Percentiles rank a stretch among this genome's conserved stretches.
Evolutionary conservation across 2,113 vertebrate genomes (phyloP).

Genomic region (Strigops habroptila): DNA sequence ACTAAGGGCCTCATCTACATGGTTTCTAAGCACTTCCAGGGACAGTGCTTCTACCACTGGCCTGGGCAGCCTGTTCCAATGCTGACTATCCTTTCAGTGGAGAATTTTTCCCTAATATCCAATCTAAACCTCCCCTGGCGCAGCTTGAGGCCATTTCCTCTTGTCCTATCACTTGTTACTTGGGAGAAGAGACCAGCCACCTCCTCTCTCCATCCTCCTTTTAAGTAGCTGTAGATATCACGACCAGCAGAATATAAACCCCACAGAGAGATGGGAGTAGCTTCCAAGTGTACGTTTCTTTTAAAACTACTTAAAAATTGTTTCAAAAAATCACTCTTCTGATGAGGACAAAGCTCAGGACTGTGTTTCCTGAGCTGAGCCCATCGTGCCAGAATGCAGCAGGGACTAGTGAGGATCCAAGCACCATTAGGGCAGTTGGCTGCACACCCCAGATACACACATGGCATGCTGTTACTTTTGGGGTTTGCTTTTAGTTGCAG

Average conservation of each 20-base stretch:
- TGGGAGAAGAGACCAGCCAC: not conserved
- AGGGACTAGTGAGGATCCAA: not conserved
- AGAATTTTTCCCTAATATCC: not conserved
- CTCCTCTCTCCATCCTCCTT: not conserved
- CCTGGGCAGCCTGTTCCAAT: not conserved
- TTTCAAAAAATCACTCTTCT: not conserved
- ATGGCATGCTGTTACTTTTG: not conserved
- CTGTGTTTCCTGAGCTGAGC: not conserved
- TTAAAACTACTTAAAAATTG: not conserved
- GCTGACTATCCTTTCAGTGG: not conserved
- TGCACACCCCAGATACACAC: accelerated
- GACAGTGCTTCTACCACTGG: not conserved
- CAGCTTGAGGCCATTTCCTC: not conserved
- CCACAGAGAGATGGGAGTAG: not conserved
- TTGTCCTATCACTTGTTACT: not conserved
- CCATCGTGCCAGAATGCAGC: not conserved
- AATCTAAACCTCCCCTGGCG: not conserved
- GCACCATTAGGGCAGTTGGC: not conserved
- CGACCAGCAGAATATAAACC: not conserved
- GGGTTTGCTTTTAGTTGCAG: not conserved
- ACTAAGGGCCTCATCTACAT: not conserved
- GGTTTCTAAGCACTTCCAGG: not conserved
- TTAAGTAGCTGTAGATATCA: not conserved
- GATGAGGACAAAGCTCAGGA: not conserved
- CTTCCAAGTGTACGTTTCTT: not conserved